These are phyloP conservation scores for Picus viridis DNA, from an alignment of 2,797 vertebrate species.

Conservation along the genomic window DNA sequence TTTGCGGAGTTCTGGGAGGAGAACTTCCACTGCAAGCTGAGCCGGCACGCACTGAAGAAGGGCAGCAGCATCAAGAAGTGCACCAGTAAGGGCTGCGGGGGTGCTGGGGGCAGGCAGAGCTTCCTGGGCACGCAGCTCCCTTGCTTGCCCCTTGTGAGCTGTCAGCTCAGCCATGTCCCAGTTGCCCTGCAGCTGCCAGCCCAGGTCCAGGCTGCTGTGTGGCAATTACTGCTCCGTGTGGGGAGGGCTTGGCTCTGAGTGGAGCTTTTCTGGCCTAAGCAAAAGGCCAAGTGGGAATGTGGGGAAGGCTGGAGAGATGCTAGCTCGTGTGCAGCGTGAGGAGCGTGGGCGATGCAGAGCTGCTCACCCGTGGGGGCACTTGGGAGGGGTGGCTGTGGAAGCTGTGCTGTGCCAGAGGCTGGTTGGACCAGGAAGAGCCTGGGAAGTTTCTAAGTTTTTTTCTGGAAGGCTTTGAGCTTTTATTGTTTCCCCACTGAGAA, in stretches of 20 bases:
- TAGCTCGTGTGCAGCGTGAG: fast-evolving
- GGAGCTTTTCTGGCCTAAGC: not conserved
- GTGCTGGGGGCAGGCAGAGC: not conserved
- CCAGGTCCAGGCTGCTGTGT: not conserved
- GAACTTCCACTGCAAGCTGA: constrained; percentile 96
- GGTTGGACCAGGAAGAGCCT: not conserved
- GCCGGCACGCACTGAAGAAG: constrained; percentile 91
- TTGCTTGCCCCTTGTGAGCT: not conserved
- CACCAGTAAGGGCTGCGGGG: constrained; percentile 87
- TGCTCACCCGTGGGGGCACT: not conserved
- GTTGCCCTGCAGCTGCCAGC: not conserved
- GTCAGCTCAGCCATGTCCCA: not conserved
- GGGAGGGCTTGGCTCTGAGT: fast-evolving
- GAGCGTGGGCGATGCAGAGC: fast-evolving
- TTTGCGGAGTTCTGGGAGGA: constrained; percentile 98
- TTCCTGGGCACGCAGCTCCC: fast-evolving
- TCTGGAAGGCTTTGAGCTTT: too few relatives aligned
- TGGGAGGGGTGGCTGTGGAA: not conserved
- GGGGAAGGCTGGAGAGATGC: not conserved
- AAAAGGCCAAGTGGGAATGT: not conserved
- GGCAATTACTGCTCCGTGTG: fast-evolving
- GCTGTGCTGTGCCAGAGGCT: fast-evolving
- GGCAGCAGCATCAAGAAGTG: constrained; percentile 94
- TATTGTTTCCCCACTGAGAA: not conserved
- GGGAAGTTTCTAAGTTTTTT: not conserved